These are phyloP conservation scores for Columba guinea DNA, from an alignment of 2,797 vertebrate species.

Conservation along the genomic window DNA sequence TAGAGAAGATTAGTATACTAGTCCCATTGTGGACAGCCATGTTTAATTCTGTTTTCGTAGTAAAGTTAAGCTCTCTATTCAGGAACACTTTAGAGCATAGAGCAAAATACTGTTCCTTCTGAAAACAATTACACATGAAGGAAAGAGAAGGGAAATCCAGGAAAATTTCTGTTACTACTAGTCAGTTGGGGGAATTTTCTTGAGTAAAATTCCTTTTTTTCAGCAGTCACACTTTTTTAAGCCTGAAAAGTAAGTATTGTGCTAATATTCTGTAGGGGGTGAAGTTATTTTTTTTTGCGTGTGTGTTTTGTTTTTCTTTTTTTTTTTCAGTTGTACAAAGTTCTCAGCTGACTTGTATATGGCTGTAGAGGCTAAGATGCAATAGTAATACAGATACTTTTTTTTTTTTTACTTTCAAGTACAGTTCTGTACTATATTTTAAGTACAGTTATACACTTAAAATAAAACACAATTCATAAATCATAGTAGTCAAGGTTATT, in stretches of 20 bases:
- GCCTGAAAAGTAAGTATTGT: background rate
- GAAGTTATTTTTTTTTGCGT: background rate
- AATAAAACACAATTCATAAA: constrained; percentile 3
- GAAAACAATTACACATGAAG: background rate
- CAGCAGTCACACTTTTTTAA: background rate
- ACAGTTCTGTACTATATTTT: background rate
- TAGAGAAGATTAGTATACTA: background rate
- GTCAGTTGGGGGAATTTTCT: background rate
- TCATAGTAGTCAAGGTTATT: constrained; percentile 11
- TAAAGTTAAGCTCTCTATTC: background rate
- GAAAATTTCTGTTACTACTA: background rate
- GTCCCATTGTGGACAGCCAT: background rate
- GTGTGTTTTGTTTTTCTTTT: background rate
- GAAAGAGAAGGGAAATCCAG: background rate
- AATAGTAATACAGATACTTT: background rate
- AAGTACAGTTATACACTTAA: background rate
- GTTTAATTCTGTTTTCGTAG: background rate
- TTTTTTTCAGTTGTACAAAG: background rate
- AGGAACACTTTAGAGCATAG: background rate
- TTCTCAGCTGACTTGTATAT: background rate
- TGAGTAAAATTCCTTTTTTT: background rate
- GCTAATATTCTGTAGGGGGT: background rate
- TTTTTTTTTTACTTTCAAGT: background rate
- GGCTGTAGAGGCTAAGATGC: background rate
- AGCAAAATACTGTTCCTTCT: background rate